These are phyloP conservation scores for Procambarus virginalis DNA, from an alignment of 1,140 invertebrate species.

Conservation along the genomic window DNA sequence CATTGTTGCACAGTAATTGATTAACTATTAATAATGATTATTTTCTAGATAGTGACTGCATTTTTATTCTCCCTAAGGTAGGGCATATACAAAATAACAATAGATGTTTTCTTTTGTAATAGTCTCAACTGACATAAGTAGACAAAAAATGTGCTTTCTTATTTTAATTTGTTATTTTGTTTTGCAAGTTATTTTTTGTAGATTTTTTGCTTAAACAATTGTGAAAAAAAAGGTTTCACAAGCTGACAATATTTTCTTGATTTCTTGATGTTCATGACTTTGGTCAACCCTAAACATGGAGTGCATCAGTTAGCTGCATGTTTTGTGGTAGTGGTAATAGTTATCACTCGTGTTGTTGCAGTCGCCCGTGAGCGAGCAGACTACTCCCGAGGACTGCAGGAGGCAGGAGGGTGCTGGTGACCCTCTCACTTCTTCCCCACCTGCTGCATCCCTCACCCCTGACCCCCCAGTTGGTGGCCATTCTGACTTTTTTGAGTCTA, in stretches of 20 bases:
- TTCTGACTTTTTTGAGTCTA: slow-evolving; percentile 51
- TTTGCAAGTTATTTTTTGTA: no score
- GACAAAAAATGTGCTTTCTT: no score
- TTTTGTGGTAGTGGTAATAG: slow-evolving; percentile 56
- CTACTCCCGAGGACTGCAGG: slow-evolving; percentile 52
- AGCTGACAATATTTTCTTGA: neutral
- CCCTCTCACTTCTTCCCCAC: slow-evolving; percentile 54
- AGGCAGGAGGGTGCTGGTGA: slow-evolving; percentile 34
- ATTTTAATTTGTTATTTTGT: no score
- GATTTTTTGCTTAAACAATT: no score
- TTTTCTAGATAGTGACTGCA: no score
- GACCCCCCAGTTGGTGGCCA: slow-evolving; percentile 49
- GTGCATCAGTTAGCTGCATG: slow-evolving; percentile 40
- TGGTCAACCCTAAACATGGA: slow-evolving; percentile 12
- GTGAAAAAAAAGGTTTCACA: neutral
- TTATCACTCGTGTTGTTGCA: slow-evolving; percentile 62
- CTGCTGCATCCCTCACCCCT: slow-evolving; percentile 54
- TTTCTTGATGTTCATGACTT: neutral
- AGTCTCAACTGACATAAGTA: no score
- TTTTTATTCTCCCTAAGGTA: no score
- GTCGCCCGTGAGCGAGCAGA: slow-evolving; percentile 65
- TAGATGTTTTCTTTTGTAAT: no score
- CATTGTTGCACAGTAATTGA: no score
- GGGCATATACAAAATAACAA: no score
- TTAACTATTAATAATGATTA: no score